phyloP scores from a whole-genome alignment of 2,113 vertebrate genomes.

The Eulemur macaco region DNA sequence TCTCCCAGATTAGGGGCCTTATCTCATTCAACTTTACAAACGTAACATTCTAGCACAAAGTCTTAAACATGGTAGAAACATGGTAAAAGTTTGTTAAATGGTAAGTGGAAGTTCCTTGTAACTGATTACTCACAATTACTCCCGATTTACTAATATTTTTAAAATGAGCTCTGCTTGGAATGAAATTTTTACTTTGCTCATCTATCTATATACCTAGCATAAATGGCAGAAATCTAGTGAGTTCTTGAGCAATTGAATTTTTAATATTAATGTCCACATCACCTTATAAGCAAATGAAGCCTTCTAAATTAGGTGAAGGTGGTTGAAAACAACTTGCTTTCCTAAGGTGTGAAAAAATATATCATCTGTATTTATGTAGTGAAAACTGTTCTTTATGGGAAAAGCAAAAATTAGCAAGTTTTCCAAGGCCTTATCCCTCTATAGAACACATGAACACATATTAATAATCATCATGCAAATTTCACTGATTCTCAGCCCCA shows the following conservation, averaged over 20 bases:
- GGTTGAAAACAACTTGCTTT: background rate
- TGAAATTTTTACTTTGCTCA: background rate
- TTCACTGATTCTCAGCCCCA: background rate
- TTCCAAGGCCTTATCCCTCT: background rate
- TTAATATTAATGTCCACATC: background rate
- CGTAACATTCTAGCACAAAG: background rate
- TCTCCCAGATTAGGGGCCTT: background rate
- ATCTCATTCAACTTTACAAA: background rate
- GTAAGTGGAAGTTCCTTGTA: background rate
- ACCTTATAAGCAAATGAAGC: background rate
- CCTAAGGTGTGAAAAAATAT: background rate
- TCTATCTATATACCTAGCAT: background rate
- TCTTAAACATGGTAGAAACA: background rate
- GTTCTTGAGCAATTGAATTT: conserved; percentile 14
- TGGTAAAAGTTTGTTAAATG: background rate
- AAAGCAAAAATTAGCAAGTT: background rate
- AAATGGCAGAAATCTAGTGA: background rate
- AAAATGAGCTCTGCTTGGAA: background rate
- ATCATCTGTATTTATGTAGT: background rate
- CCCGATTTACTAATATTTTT: background rate
- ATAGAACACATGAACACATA: background rate
- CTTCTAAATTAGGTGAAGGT: conserved; percentile 18
- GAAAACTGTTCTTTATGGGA: background rate
- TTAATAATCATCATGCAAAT: background rate
- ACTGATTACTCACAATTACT: background rate